Base-by-base conservation (phyloP, 2,797 vertebrate genomes). In the Ispidina lecontei region DNA sequence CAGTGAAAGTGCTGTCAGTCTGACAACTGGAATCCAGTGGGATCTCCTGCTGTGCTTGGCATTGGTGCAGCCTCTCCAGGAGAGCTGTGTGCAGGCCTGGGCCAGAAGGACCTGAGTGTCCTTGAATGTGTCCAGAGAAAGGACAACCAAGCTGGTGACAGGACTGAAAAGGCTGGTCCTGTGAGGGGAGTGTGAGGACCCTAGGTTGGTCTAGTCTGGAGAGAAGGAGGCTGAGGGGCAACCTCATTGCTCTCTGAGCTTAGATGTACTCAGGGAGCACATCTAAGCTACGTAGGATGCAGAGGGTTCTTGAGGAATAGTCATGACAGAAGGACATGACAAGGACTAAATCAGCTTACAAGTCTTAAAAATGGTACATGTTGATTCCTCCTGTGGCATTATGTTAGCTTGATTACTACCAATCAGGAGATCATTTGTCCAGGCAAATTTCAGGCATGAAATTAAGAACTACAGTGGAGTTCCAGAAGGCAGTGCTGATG, bases 51-150 rank as follows among this genome's bases (percentile, higher is more conserved):
- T 28, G 18, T 20, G 4, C 28, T 26, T 11, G 23, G 54, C 2
- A 0, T 21, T 54, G 29, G 52, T 41, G 54, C 2, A 1, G 44
- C 43, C 33, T 39, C 52, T 10, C 33, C 28, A 8, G 8, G 7
- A 37, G 16, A 4, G 4, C 41, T 13, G 51, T 9, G 33, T 21
- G 33, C 22, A 8, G 43, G 10, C 8, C 75, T 67, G 33, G 43
- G 33, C 63, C 33, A 56, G 8, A 55, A 23, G 39, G 60, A 25
- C 8, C 11, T 8, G 25, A 49, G 26, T 19, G 44, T 28, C 25
- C 46, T 20, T 6, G 25, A 20, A 20, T 15, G 16, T 5, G 3
- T 33, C 29, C 47, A 29, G 59, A 64, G 37, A 4, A 14, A 33
- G 37, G 59, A 47, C 46, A 51, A 2, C 44, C 6, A 12, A 59